These are phyloP conservation scores for Apis mellifera DNA, from an alignment of 1,140 invertebrate species.

Conservation along the genomic window Amel_HAv3.1 CM009935.2:10158501-10159000, in stretches of 20 bases:
- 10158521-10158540: slow-evolving; percentile 5
- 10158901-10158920: slow-evolving; percentile 74
- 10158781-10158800: not conserved
- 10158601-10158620: no score
- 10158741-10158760: no score
- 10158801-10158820: not conserved
- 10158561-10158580: not conserved
- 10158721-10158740: no score
- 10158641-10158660: slow-evolving; percentile 66
- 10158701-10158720: no score
- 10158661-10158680: not conserved
- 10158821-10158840: not conserved
- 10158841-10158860: slow-evolving; percentile 46
- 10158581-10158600: no score
- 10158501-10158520: not conserved
- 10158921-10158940: slow-evolving; percentile 65
- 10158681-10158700: no score
- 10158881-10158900: slow-evolving; percentile 70
- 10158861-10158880: slow-evolving; percentile 75
- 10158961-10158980: slow-evolving; percentile 42
- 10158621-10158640: no score
- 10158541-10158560: not conserved
- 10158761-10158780: slow-evolving; percentile 8
- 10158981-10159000: slow-evolving; percentile 57
- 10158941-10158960: slow-evolving; percentile 36